Base-by-base conservation (phyloP, 2,888 invertebrate species). In the Eulithis prunata region DNA sequence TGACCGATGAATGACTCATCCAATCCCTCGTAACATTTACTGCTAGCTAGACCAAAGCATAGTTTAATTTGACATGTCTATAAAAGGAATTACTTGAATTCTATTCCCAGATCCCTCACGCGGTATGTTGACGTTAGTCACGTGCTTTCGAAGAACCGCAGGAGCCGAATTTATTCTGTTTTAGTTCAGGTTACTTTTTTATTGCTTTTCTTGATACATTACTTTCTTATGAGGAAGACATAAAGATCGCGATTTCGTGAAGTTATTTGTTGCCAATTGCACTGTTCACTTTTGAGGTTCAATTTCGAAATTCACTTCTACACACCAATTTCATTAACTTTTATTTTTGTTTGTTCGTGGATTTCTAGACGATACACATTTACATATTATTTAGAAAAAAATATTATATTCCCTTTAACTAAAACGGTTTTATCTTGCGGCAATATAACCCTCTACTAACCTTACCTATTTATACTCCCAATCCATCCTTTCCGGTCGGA, bases 121-220 rank as follows among this genome's bases (percentile, higher is more conserved):
- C 67, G 45, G 60, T 54, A 38, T 32, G 43, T 43, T 56, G 64
- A 21, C 21, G 49, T 65, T 70, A 76, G 78, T 79, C 85, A 85
- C 81, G 81, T 81, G 81, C 73, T 61, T 75, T 73, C 77, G 75
- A 78, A 81, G 81, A 78, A 75, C 74, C 70, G 68, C 75, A 78
- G 78, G 74, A 80, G 78, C 69, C 75, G 70, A 78, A 79, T 77
- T 71, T 69, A 66, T 71, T 75, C 80, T 85, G 85, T 84, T 84
- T 78, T 75, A 73, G 79, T 74, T 71, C 66, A 56, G 63, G 70
- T 70, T 60, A 70, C 69, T 63, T 65, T 21, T 70, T 70, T 71
- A 66, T 64, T 57, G 45, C 62, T 57, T 64, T 51, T 67, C 47
- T 32, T 49, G 38, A 57, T 60, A 52, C 38, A 41, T 32, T 47